These are phyloP conservation scores for Protosalanx chinensis DNA, from an alignment of 2,797 vertebrate species.

Conservation along the genomic window DNA sequence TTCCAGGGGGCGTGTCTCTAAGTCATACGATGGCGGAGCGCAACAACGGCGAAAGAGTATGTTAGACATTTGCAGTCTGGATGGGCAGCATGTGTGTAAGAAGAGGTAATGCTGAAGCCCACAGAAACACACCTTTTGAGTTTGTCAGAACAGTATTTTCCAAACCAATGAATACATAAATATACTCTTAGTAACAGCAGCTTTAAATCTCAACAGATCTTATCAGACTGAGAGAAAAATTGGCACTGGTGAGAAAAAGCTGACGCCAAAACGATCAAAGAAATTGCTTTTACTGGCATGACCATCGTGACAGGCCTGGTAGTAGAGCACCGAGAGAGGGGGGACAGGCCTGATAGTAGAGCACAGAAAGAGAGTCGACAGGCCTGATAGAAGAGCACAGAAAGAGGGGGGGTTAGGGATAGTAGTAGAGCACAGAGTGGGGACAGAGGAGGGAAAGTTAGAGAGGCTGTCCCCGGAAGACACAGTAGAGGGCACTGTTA, in stretches of 20 bases:
- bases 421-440: background rate
- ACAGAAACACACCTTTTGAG: background rate
- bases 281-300: too few species aligned
- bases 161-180: background rate
- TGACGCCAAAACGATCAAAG: too few species aligned
- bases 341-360: too few species aligned
- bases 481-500: constrained; percentile 37
- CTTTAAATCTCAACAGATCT: background rate
- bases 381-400: too few species aligned
- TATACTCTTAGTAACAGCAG: background rate
- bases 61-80: background rate
- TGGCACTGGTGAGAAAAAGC: too few species aligned
- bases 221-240: too few species aligned
- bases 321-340: too few species aligned
- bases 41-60: too few species aligned
- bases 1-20: constrained; percentile 36
- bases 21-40: constrained; percentile 3
- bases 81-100: background rate
- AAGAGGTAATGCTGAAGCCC: background rate
- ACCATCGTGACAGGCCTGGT: too few species aligned
- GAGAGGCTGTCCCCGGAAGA: constrained; percentile 2
- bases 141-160: background rate
- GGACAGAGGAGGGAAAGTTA: constrained; percentile 6
- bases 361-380: too few species aligned
- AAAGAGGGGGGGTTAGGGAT: too few species aligned